phyloP scores from a whole-genome alignment of 2,888 invertebrate species.

The Scaptomyza polygonia region DNA sequence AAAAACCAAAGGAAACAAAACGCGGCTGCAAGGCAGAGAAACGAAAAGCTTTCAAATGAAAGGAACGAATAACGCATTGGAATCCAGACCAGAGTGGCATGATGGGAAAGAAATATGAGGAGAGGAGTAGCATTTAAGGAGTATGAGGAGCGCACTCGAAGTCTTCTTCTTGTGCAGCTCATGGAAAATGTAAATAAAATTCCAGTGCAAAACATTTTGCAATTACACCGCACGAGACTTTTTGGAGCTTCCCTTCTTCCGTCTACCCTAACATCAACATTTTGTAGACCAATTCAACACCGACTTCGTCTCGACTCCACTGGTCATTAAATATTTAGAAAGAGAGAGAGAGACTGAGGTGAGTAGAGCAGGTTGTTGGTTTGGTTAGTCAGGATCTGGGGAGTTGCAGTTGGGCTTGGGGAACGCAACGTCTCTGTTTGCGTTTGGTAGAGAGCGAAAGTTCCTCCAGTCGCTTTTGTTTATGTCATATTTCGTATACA shows the following conservation, averaged over 20 bases:
- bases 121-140: neutral
- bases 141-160: conserved; percentile 36
- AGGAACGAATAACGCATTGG: conserved; percentile 72
- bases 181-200: conserved; percentile 77
- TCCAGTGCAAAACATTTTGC: conserved; percentile 73
- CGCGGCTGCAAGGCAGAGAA: conserved; percentile 44
- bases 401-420: neutral
- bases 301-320: conserved; percentile 54
- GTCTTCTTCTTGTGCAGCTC: conserved; percentile 56
- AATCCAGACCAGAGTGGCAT: conserved; percentile 40
- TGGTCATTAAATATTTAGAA: conserved; percentile 81
- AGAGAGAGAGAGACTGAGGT: conserved; percentile 18
- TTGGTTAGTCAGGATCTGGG: neutral
- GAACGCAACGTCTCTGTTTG: conserved; percentile 41
- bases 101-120: neutral
- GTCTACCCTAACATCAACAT: neutral
- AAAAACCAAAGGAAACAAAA: conserved; percentile 51
- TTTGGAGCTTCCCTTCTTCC: neutral
- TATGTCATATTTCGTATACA: conserved; percentile 15
- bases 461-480: conserved; percentile 13
- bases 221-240: conserved; percentile 63
- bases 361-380: conserved; percentile 5
- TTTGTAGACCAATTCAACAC: conserved; percentile 11
- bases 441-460: conserved; percentile 42
- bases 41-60: conserved; percentile 73